A percentile compares a stretch with the other conserved stretches of the same genome.
phyloP scores from a whole-genome alignment of 2,888 invertebrate genomes.

The Toxonevra muliebris region DNA sequence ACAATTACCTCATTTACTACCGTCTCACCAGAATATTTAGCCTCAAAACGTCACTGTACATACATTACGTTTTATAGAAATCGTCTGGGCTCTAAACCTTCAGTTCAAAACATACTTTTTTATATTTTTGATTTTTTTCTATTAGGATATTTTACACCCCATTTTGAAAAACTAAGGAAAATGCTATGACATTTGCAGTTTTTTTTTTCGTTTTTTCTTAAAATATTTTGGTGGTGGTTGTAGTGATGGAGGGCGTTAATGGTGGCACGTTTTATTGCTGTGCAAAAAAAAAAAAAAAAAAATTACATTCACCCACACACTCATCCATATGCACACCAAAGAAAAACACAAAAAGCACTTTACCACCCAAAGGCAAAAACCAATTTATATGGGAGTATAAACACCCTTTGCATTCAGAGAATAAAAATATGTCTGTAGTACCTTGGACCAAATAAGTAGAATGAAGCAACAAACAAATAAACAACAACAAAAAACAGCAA shows the following conservation, averaged over 20 bases:
- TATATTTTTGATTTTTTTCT: too few species aligned
- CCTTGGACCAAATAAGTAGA: constrained; percentile 37
- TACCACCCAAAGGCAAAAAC: constrained; percentile 18
- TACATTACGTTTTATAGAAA: too few species aligned
- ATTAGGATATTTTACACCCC: too few species aligned
- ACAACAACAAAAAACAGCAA: not conserved
- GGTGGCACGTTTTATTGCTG: constrained; percentile 32
- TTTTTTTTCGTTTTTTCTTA: not conserved
- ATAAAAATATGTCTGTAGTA: constrained; percentile 23
- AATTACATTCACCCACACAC: constrained; percentile 14
- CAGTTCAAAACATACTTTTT: too few species aligned
- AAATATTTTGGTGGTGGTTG: not conserved
- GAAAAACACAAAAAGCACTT: constrained; percentile 24
- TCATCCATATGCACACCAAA: not conserved
- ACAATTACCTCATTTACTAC: too few species aligned
- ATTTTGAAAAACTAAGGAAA: not conserved
- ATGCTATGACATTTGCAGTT: constrained; percentile 10
- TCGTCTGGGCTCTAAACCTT: too few species aligned
- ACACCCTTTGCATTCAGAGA: constrained; percentile 18
- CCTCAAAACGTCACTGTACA: too few species aligned
- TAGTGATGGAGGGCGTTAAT: constrained; percentile 21
- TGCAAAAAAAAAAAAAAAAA: not conserved
- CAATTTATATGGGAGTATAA: constrained; percentile 16
- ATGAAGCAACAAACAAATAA: constrained; percentile 8
- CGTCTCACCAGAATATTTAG: too few species aligned